These are phyloP conservation scores for Sternarchorhynchus goeldii DNA, from an alignment of 2,797 vertebrate species.

Conservation along the genomic window DNA sequence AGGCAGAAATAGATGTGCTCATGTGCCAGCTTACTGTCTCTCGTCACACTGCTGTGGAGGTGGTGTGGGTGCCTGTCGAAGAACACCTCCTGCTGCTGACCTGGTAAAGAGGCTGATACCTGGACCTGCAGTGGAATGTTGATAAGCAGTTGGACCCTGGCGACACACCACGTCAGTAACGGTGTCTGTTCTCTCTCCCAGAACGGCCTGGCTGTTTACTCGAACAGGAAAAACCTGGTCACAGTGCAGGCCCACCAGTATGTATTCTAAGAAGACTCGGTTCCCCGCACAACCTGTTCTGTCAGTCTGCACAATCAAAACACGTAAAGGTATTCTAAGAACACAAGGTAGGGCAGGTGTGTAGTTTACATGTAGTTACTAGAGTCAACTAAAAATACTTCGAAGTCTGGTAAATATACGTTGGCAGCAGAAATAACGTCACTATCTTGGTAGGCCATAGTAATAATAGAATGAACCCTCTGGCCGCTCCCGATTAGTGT, in stretches of 20 bases:
- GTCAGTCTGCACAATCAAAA: conserved; percentile 59
- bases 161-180: not conserved
- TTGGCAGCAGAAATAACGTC: conserved; percentile 46
- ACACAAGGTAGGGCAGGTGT: conserved; percentile 48
- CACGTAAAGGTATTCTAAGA: conserved; percentile 59
- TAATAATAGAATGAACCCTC: conserved; percentile 22
- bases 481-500: not conserved
- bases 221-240: not conserved
- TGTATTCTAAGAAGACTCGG: conserved; percentile 47
- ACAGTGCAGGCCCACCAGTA: conserved; percentile 37
- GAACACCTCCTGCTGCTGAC: conserved; percentile 47
- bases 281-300: conserved; percentile 49
- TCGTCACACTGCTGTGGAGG: conserved; percentile 31
- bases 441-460: conserved; percentile 45
- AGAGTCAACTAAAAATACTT: conserved; percentile 63
- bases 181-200: conserved; percentile 2
- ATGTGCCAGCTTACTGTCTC: conserved; percentile 28
- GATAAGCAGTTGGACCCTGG: not conserved
- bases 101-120: conserved; percentile 17
- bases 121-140: conserved; percentile 7
- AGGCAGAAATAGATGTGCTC: conserved; percentile 50
- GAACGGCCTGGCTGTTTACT: not conserved
- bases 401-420: conserved; percentile 46
- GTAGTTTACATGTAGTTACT: conserved; percentile 52
- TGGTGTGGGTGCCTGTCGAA: conserved; percentile 48